Conservation (phyloP, 2,888 invertebrate species). For the Rugalucina vietnamica region DNA sequence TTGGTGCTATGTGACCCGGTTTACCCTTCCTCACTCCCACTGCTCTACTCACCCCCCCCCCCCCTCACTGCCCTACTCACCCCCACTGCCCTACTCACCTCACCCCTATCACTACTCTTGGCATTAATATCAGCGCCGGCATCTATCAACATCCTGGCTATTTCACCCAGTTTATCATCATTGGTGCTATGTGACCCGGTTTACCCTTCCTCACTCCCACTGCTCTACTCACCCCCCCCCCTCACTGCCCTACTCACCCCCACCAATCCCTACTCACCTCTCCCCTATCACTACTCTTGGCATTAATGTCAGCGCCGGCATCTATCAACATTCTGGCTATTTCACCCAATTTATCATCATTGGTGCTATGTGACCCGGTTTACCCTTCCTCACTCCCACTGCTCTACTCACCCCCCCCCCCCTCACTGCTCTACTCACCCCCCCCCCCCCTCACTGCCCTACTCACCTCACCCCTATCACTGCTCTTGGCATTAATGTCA, state of each 20-base stretch:
- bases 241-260: not conserved
- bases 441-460: too few species aligned
- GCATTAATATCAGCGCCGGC: slow-evolving; percentile 80
- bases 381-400: too few species aligned
- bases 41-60: not conserved
- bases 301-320: not conserved
- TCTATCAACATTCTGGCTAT: not conserved
- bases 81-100: slow-evolving; percentile 67
- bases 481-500: slow-evolving; percentile 81
- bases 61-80: not conserved
- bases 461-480: slow-evolving; percentile 80
- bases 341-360: slow-evolving; percentile 67
- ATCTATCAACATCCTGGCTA: slow-evolving; percentile 71
- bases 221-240: not conserved
- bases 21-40: not conserved
- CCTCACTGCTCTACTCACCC: too few species aligned
- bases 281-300: not conserved
- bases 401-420: too few species aligned
- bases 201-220: not conserved
- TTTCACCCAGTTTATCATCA: slow-evolving; percentile 73
- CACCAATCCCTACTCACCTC: not conserved
- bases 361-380: slow-evolving; percentile 78
- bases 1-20: not conserved
- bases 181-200: not conserved
- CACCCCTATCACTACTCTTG: slow-evolving; percentile 80